Conservation (phyloP, 2,888 invertebrate species). For the Pterobdella sp. region DNA sequence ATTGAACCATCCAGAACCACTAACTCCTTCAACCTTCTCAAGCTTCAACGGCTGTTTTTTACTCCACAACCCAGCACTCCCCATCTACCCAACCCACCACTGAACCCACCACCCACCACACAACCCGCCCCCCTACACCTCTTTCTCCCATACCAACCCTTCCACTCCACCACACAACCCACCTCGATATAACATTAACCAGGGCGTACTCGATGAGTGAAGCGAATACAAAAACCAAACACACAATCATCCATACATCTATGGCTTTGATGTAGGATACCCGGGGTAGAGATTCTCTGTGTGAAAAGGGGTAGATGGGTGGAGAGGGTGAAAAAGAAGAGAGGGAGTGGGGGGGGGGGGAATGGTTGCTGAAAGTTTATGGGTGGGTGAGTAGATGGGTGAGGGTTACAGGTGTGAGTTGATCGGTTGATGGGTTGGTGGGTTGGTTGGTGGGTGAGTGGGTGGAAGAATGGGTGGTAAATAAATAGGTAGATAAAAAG, state of each 20-base stretch:
- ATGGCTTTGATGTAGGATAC: conserved; percentile 26
- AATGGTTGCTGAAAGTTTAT: background rate
- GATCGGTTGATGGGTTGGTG: too few relatives aligned
- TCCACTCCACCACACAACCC: background rate
- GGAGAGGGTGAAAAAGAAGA: too few relatives aligned
- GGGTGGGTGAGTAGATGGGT: background rate
- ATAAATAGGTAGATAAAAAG: background rate
- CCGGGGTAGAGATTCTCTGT: conserved; percentile 25
- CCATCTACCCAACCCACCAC: background rate
- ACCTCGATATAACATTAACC: background rate
- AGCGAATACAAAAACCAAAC: background rate
- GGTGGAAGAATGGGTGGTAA: background rate
- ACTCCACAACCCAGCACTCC: too few relatives aligned
- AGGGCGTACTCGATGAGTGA: background rate
- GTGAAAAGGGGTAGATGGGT: too few relatives aligned
- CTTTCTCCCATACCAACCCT: background rate
- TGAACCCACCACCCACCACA: background rate
- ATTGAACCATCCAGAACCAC: too few relatives aligned
- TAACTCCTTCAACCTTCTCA: too few relatives aligned
- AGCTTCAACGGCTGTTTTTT: too few relatives aligned
- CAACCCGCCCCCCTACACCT: background rate
- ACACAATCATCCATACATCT: background rate
- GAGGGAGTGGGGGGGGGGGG: background rate
- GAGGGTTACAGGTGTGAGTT: too few relatives aligned
- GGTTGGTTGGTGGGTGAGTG: background rate